Evolutionary conservation across 2,797 vertebrate genomes (phyloP), one percentile per base, ranked within the genome.

Genomic region (Chloroceryle inda): DNA sequence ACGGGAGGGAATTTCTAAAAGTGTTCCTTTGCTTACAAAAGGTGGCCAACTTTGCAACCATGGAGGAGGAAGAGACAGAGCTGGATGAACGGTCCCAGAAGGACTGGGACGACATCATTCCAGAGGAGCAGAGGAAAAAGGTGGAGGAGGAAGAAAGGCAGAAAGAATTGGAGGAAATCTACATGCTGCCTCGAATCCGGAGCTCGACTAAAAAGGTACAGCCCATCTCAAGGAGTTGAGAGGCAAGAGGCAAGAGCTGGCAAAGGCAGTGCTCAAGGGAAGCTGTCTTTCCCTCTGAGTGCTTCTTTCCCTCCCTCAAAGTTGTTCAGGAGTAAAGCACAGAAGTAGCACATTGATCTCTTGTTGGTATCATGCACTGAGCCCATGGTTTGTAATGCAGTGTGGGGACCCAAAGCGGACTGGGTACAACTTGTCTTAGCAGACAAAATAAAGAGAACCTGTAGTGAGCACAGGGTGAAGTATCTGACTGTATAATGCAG

Each of bases 31-130:
- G 58, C 87, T 87, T 97, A 31, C 44, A 85, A 93, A 96, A 99
- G 99, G 99, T 99, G 63, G 99, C 99, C 56, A 99, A 99, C 96
- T 99, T 99, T 95, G 98, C 99, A 91, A 99, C 98, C 24, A 99
- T 99, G 99, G 99, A 99, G 77, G 99, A 99, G 74, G 99, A 97
- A 37, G 97, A 98, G 68, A 98, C 98, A 4, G 99, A 99, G n/a
- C 97, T 99, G 29, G 99, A 99, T 4, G 99, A 99, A 12, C 98
- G 95, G 56, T 92, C 95, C 11, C 86, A 97, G 7, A 98, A 98
- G 66, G 99, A 99, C 79, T 99, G 99, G 99, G 99, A 99, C 2
- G 98, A 99, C 18, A 99, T 99, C 81, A 99, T 99, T 97, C 99
- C 99, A 0, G 99, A 99, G 82, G 99, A 99, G 40, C 99, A 99